Evolutionary conservation across 2,888 invertebrate species (phyloP), one percentile per base, ranked within the genome.

Genomic region (Eilema caniola): DNA sequence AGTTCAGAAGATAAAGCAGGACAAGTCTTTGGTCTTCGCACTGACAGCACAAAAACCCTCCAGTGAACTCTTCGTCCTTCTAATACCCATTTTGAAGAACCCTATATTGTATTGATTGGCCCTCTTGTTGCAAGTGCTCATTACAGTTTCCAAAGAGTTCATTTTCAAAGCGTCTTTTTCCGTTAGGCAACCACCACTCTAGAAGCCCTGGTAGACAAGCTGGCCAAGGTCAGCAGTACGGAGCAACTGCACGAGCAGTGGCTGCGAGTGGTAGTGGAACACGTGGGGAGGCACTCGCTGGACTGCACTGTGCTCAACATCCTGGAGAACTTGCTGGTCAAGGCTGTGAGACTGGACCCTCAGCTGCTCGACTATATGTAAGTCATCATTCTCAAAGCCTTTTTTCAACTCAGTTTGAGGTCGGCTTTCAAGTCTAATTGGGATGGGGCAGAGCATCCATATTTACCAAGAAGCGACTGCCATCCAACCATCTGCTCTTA

Each of bases 171-270:
- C 16, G 10, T n/a, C 0, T 23, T n/a, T 31, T 37, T 24, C 28
- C 24, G 25, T 33, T 31, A 93, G 93, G 92, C 88, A 0, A 86
- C 88, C 0, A 85, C 83, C n/a, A 84, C 89, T 0, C 78, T 93
- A 3, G 92, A 92, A 59, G 86, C 76, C 0, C 75, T 93, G 0
- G 82, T 91, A 1, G 78, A 83, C 10, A 81, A 77, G 60, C 86
- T 90, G 72, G 77, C 78, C 3, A 69, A 71, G 1, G 79, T 82
- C 12, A 72, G 82, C 0, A 47, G 79, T 23, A 64, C 83, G 1
- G 77, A 64, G 0, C 70, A 70, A 0, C 71, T 87, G 8, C 78
- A 84, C 74, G 16, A 23, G 0, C n/a, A 62, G 33, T 91, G 90
- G 90, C 73, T 93, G 3, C 31, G 25, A 62, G 86, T 88, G 0